Percentiles rank a stretch among this genome's conserved stretches.
These are phyloP conservation scores for Apteryx mantelli DNA, from an alignment of 2,113 vertebrate species.

Conservation along the genomic window DNA sequence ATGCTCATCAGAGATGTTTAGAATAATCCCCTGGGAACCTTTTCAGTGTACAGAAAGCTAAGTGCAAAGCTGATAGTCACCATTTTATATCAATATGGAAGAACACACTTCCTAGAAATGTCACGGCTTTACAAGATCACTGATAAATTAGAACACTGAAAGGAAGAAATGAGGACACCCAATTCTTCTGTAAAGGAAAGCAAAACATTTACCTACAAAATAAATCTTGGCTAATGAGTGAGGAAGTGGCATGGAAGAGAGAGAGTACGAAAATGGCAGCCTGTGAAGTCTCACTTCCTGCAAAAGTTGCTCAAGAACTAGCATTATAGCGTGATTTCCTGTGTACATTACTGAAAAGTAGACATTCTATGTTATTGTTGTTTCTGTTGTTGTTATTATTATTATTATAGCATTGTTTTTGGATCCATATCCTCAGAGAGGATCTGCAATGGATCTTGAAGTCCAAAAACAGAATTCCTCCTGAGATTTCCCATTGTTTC, in stretches of 20 bases:
- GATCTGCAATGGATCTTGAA: not conserved
- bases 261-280: not conserved
- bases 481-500: not conserved
- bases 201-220: not conserved
- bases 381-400: conserved; percentile 14
- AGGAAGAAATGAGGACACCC: not conserved
- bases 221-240: not conserved
- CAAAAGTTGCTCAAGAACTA: not conserved
- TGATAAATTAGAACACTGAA: not conserved
- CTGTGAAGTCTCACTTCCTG: not conserved
- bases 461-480: not conserved
- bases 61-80: not conserved
- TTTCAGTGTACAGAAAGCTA: not conserved
- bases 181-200: not conserved
- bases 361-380: not conserved
- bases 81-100: not conserved
- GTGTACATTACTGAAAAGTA: not conserved
- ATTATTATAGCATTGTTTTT: not conserved
- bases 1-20: not conserved
- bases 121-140: not conserved
- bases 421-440: not conserved
- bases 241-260: not conserved
- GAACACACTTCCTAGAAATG: not conserved
- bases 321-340: not conserved
- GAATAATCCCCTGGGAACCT: not conserved